Evolutionary conservation across 1,140 invertebrate species (phyloP).

Genomic region (Drosophila saltans): DNA sequence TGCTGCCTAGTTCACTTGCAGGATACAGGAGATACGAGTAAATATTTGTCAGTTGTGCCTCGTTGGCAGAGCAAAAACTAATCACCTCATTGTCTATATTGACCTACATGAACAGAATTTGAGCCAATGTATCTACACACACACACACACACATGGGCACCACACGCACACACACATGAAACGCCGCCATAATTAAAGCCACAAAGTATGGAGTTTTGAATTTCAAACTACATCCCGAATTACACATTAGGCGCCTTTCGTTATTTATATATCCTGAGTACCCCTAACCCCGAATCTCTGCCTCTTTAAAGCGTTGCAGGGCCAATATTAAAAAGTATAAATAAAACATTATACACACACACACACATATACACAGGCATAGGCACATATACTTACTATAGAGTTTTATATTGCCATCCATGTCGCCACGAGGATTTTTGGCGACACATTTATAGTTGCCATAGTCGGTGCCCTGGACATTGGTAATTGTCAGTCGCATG

Average conservation of each 20-base stretch:
- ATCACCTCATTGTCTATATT: conserved; percentile 18
- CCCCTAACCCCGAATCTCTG: background rate
- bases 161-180: conserved; percentile 21
- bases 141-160: conserved; percentile 10
- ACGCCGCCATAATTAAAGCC: conserved; percentile 65
- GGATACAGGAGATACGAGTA: background rate
- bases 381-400: conserved; percentile 90
- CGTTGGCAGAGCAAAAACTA: background rate
- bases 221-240: conserved; percentile 31
- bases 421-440: conserved; percentile 96
- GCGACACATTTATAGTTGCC: conserved; percentile 96
- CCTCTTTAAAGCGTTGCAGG: conserved; percentile 20
- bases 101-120: conserved; percentile 24
- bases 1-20: background rate
- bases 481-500: conserved; percentile 90
- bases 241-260: conserved; percentile 25
- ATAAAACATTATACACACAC: conserved; percentile 40
- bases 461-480: conserved; percentile 91
- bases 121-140: conserved; percentile 10
- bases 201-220: conserved; percentile 64
- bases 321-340: conserved; percentile 68
- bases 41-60: conserved; percentile 2
- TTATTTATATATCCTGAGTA: conserved; percentile 54
- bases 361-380: background rate
- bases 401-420: conserved; percentile 94